Conservation (phyloP, 1,140 invertebrate genomes). For the Drosophila simulans region DNA sequence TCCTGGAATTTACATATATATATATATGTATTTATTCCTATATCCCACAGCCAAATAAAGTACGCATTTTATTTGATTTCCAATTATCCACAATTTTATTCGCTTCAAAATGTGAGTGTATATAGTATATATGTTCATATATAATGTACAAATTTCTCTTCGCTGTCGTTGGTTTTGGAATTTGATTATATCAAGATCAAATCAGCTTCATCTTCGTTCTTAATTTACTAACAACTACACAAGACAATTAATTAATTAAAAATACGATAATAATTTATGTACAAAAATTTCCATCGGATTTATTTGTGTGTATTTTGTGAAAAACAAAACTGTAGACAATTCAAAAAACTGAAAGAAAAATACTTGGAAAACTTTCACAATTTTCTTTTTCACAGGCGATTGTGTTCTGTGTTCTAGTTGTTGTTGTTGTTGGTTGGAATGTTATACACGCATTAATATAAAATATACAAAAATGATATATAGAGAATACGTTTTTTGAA, state of each 20-base stretch:
- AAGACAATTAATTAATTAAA: conserved; percentile 71
- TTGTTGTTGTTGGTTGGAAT: conserved; percentile 37
- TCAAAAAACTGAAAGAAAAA: conserved; percentile 45
- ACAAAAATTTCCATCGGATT: conserved; percentile 77
- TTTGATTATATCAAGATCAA: conserved; percentile 42
- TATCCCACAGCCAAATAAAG: not conserved
- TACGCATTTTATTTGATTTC: conserved; percentile 40
- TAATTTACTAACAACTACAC: conserved; percentile 76
- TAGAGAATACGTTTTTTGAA: conserved; percentile 26
- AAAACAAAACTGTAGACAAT: conserved; percentile 63
- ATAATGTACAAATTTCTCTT: conserved; percentile 73
- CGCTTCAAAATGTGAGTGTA: conserved; percentile 69
- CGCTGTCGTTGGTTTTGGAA: conserved; percentile 44
- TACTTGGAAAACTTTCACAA: conserved; percentile 30
- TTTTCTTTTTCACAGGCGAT: conserved; percentile 28
- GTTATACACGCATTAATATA: conserved; percentile 43
- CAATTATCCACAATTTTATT: conserved; percentile 83
- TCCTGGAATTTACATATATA: too few species aligned
- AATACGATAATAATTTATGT: conserved; percentile 81
- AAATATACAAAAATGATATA: conserved; percentile 41
- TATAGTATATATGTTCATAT: conserved; percentile 43
- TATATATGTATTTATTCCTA: too few species aligned
- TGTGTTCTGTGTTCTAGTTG: conserved; percentile 30
- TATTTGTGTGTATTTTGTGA: conserved; percentile 56
- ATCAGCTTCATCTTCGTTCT: conserved; percentile 48